Conservation (phyloP, 2,797 vertebrate species). For the Hippoglossus hippoglossus region DNA sequence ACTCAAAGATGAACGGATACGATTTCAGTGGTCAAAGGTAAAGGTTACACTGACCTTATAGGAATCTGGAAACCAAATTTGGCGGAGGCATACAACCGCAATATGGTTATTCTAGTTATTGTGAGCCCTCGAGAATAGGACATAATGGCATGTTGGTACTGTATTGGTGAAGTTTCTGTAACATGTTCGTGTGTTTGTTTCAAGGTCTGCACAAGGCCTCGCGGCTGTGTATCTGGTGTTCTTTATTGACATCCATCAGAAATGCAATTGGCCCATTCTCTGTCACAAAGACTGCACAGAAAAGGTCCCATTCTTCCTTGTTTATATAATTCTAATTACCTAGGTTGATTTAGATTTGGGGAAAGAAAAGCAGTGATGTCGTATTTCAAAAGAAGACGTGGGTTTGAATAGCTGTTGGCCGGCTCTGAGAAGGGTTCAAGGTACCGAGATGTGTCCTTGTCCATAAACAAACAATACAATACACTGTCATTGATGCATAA, state of each 20-base stretch:
- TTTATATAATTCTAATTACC: constrained; percentile 75
- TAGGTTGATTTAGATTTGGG: constrained; percentile 65
- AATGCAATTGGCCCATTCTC: constrained; percentile 52
- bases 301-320: constrained; percentile 66
- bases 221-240: constrained; percentile 50
- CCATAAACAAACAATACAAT: constrained; percentile 59
- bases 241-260: constrained; percentile 66
- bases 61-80: too few relatives aligned
- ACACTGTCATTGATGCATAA: constrained; percentile 57
- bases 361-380: constrained; percentile 65
- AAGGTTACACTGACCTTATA: too few relatives aligned
- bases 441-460: constrained; percentile 71
- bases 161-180: constrained; percentile 40
- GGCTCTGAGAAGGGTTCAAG: constrained; percentile 70
- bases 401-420: constrained; percentile 72
- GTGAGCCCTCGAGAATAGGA: constrained; percentile 36
- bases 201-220: constrained; percentile 62
- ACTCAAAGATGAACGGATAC: too few relatives aligned
- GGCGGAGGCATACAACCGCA: too few relatives aligned
- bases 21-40: too few relatives aligned
- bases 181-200: constrained; percentile 62
- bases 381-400: constrained; percentile 65
- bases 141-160: constrained; percentile 21
- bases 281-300: constrained; percentile 48
- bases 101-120: constrained; percentile 7